Conservation (phyloP, 2,888 invertebrate genomes). For the Petrolisthes cinctipes region DNA sequence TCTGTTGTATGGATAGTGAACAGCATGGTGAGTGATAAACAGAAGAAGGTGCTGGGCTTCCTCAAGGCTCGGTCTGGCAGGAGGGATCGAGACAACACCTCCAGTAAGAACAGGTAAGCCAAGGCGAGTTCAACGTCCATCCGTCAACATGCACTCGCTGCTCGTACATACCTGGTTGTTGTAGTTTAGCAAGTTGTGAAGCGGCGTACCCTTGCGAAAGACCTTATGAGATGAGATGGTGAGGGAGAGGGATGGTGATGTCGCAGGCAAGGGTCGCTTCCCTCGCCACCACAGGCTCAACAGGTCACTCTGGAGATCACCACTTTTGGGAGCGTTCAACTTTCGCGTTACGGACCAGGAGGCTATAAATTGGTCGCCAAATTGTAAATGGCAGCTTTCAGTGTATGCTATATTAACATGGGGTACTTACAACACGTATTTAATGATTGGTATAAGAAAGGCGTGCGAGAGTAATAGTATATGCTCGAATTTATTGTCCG, state of each 20-base stretch:
- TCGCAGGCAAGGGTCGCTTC: background rate
- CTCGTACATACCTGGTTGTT: too few relatives aligned
- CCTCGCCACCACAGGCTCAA: constrained; percentile 22
- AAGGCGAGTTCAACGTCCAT: background rate
- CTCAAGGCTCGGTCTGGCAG: constrained; percentile 29
- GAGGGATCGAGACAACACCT: constrained; percentile 37
- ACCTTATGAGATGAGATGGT: background rate
- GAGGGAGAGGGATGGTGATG: background rate
- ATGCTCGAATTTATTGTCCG: too few relatives aligned
- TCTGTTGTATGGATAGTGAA: constrained; percentile 17
- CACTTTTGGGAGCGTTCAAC: constrained; percentile 56
- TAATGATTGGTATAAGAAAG: too few relatives aligned
- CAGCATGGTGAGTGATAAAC: constrained; percentile 52
- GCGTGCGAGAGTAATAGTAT: too few relatives aligned
- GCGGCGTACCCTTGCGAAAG: background rate
- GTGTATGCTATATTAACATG: too few relatives aligned
- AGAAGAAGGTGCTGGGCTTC: constrained; percentile 48
- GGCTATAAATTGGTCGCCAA: too few relatives aligned
- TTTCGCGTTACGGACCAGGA: constrained; percentile 24
- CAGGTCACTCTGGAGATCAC: constrained; percentile 50
- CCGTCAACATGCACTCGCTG: background rate
- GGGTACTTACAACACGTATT: too few relatives aligned
- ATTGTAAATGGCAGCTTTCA: too few relatives aligned
- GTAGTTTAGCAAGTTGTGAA: background rate
- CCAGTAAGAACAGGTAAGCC: constrained; percentile 43